Evolutionary conservation across 2,888 invertebrate genomes (phyloP), one percentile per base, ranked within the genome.

Genomic region (Cephus rjabovi): DNA sequence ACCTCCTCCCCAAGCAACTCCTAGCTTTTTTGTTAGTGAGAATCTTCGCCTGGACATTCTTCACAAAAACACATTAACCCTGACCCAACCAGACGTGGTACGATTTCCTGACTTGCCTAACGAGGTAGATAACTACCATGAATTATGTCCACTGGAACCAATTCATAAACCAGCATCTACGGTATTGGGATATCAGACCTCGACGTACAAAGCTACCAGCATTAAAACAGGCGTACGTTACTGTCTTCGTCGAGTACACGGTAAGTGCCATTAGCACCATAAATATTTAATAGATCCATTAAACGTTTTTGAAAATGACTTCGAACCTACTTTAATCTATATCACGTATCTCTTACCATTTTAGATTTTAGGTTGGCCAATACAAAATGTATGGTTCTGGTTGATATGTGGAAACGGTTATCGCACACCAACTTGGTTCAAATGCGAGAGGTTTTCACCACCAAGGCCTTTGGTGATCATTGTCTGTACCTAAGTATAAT

Each of bases 381-480:
- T 86, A 95, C 96, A 71, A 98, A 98, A 89, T 96, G 96, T 90
- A 96, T 98, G 93, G 93, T 95, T 37, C 92, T 96, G 85, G 96
- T 98, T 71, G 98, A 99, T 86, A 94, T 96, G 93, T 99, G 99
- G 99, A 98, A 98, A 91, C 96, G 97, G 92, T 93, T 99, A 79
- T 95, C 96, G 89, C 99, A 99, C 92, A 97, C 98, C 87, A 99
- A 99, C 93, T 95, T 99, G 85, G 97, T 99, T 80, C 96, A 96
- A 87, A 93, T 99, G 79, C 95, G 97, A 89, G 98, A 99, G 91
- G 96, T 97, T 85, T 98, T 99, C 92, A 96, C 97, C 69, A 98
- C 99, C 70, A 97, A 98, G 93, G 96, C 97, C 74, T 99, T 99
- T 92, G 97, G 97, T 86, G 99, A 99, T 93, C 96, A 96, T 93